Conservation (phyloP, 2,888 invertebrate species). For the Pterostichus niger region DNA sequence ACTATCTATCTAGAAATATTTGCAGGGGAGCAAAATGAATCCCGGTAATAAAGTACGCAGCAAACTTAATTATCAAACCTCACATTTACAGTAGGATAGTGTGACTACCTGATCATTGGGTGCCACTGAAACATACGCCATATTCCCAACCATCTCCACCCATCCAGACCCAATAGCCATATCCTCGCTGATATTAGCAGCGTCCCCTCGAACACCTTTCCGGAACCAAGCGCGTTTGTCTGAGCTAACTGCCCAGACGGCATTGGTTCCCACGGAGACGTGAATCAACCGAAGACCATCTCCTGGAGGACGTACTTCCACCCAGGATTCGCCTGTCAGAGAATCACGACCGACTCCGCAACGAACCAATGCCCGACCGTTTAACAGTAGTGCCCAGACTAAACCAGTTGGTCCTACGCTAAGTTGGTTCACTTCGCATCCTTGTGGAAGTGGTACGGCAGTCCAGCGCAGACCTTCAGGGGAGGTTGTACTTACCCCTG, state of each 20-base stretch:
- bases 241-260: conserved; percentile 89
- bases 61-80: too few species aligned
- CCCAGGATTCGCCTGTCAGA: conserved; percentile 82
- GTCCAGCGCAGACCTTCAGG: conserved; percentile 95
- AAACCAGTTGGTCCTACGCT: conserved; percentile 92
- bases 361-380: conserved; percentile 90
- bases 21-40: too few species aligned
- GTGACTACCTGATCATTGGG: conserved; percentile 86
- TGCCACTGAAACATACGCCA: conserved; percentile 91
- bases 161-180: conserved; percentile 90
- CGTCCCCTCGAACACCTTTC: conserved; percentile 85
- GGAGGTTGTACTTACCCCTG: conserved; percentile 87
- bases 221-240: conserved; percentile 94
- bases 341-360: conserved; percentile 90
- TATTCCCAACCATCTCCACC: conserved; percentile 93
- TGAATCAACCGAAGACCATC: conserved; percentile 85
- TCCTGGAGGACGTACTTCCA: conserved; percentile 88
- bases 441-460: conserved; percentile 86
- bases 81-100: not conserved
- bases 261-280: conserved; percentile 89
- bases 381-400: conserved; percentile 92
- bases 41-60: too few species aligned
- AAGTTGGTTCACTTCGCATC: conserved; percentile 91
- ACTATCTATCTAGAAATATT: too few species aligned
- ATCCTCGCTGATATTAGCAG: conserved; percentile 86